Evolutionary conservation across 1,140 invertebrate genomes (phyloP), one percentile per base, ranked within the genome.

Genomic region (Coelopa frigida): DNA sequence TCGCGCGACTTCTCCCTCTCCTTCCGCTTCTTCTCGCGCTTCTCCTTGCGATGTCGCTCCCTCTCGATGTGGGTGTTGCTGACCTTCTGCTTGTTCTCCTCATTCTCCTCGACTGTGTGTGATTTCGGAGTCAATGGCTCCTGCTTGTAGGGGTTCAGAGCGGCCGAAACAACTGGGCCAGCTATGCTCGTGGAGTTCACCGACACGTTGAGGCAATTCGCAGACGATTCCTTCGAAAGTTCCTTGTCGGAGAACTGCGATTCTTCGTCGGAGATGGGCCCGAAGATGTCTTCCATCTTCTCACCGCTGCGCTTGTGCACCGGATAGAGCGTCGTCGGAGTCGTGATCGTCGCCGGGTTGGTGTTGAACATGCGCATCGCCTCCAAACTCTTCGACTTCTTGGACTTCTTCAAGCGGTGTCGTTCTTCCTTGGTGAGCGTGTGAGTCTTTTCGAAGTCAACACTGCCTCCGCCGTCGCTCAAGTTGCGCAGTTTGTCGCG

Each of bases 241-340:
- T 46, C 43, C 5, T 58, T 49, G 17, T 65, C 61, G 0, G 70
- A 66, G 10, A 60, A 52, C 29, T 59, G 55, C 2, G 60, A 55
- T 21, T 70, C 74, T 65, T 89, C 83, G 59, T 91, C 88, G 0
- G 87, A 89, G 22, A 90, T 72, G 1, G 87, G 84, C 4, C 87
- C 87, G 68, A 90, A 91, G 45, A 90, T 89, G 55, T 88, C 85
- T 68, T 89, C 84, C 83, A 89, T 87, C 59, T 86, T 81, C 32
- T 84, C 83, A 44, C 78, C 75, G 7, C 62, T 44, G 3, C 32
- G 11, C 20, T 49, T 49, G 14, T 44, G 46, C 11, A 20, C 14
- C 2, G 6, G 26, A 3, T 20, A 40, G 24, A 21, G 7, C n/a
- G 42, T n/a, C 26, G 32, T 23, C n/a, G n/a, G n/a, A 36, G 22